Conservation (phyloP, 2,888 invertebrate genomes). For the Xanthostigma xanthostigma region DNA sequence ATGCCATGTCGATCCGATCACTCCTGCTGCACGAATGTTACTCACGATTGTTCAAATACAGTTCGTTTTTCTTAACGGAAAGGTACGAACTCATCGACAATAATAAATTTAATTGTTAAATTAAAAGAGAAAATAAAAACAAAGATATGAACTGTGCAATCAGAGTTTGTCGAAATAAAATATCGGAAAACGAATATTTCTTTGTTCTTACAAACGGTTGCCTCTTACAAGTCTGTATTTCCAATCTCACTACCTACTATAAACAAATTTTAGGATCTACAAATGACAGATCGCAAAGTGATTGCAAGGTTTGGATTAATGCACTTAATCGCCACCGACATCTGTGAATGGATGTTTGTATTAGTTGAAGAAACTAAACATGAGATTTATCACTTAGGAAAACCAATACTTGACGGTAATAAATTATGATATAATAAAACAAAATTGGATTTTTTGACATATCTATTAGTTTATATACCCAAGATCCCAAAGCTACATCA, state of each 20-base stretch:
- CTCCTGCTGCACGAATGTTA: slow-evolving; percentile 66
- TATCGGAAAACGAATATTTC: too few relatives aligned
- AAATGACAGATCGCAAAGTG: slow-evolving; percentile 48
- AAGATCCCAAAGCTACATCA: too few relatives aligned
- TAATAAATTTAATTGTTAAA: background rate
- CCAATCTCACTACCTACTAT: background rate
- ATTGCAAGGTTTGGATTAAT: slow-evolving; percentile 80
- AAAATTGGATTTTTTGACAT: too few relatives aligned
- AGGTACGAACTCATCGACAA: slow-evolving; percentile 28
- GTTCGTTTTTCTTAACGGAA: slow-evolving; percentile 84
- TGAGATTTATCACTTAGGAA: slow-evolving; percentile 60
- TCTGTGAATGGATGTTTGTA: slow-evolving; percentile 85
- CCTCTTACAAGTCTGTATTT: background rate
- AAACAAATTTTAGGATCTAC: slow-evolving; percentile 30
- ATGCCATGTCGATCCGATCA: slow-evolving; percentile 44
- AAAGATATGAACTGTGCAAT: too few relatives aligned
- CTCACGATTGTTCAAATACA: slow-evolving; percentile 84
- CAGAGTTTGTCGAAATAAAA: too few relatives aligned
- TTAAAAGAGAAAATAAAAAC: too few relatives aligned
- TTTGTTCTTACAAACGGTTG: too few relatives aligned
- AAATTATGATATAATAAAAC: background rate
- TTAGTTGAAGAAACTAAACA: slow-evolving; percentile 79
- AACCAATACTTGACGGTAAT: slow-evolving; percentile 15
- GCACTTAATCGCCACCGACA: slow-evolving; percentile 87
- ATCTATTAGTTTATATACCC: too few relatives aligned